phyloP scores from a whole-genome alignment of 2,113 vertebrate genomes.

The Strix uralensis region DNA sequence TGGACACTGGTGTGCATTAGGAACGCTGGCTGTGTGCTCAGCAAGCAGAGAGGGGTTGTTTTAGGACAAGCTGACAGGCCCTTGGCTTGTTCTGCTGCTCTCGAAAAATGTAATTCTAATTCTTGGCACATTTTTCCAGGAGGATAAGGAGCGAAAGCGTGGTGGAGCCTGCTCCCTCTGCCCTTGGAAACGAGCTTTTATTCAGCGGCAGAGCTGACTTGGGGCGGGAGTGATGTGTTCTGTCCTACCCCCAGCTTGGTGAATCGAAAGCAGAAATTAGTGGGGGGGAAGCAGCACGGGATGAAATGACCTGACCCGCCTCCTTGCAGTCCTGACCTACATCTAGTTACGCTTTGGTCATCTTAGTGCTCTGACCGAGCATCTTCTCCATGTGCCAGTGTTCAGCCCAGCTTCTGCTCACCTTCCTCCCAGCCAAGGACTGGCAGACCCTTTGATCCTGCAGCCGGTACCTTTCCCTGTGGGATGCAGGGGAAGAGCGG shows the following conservation, averaged over 20 bases:
- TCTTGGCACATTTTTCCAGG: slow-evolving; percentile 44
- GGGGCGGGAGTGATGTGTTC: neutral
- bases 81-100: slow-evolving; percentile 56
- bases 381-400: neutral
- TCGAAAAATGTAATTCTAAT: slow-evolving; percentile 43
- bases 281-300: accelerated
- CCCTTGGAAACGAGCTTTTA: slow-evolving; percentile 17
- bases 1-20: slow-evolving; percentile 27
- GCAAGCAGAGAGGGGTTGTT: slow-evolving; percentile 34
- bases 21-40: neutral
- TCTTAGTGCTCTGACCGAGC: neutral
- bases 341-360: neutral
- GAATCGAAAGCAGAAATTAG: neutral
- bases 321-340: neutral
- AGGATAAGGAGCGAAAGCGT: neutral
- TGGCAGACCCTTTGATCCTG: neutral
- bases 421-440: accelerated
- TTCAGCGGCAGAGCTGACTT: neutral
- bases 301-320: neutral
- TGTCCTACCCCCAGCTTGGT: neutral
- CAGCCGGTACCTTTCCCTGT: accelerated
- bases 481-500: neutral
- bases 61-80: slow-evolving; percentile 61
- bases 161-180: neutral
- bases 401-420: neutral